Evolutionary conservation across 2,888 invertebrate species (phyloP).

Genomic region (Galeopsomyia nigrocyanea): DNA sequence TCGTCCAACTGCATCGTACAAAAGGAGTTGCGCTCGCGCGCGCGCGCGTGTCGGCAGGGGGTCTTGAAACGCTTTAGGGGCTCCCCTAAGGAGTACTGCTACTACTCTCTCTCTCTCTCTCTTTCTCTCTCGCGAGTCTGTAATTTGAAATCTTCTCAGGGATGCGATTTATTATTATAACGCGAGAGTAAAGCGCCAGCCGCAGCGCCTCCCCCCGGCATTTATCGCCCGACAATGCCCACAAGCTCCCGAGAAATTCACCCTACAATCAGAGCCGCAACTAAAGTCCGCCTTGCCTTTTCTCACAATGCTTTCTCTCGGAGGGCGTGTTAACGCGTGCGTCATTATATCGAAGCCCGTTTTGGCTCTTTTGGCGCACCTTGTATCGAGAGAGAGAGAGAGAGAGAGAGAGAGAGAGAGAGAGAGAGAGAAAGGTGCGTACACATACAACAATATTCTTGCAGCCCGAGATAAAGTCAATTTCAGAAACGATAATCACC

Average conservation of each 20-base stretch:
- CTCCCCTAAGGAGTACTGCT: neutral
- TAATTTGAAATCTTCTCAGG: constrained; percentile 67
- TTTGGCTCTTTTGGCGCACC: neutral
- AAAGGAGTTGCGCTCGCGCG: constrained; percentile 22
- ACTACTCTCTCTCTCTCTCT: no score
- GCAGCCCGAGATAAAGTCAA: constrained; percentile 41
- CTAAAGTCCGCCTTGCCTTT: constrained; percentile 44
- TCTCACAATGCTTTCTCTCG: no score
- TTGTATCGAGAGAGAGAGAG: no score
- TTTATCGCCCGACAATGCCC: constrained; percentile 65
- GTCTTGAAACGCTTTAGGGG: neutral
- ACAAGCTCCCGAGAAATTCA: constrained; percentile 68
- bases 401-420: neutral
- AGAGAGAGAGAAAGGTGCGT: constrained; percentile 58
- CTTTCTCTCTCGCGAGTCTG: constrained; percentile 47
- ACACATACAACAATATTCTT: no score
- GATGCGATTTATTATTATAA: constrained; percentile 46
- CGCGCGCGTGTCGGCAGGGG: constrained; percentile 14
- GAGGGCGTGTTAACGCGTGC: constrained; percentile 59
- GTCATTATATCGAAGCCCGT: constrained; percentile 45
- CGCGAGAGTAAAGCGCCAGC: constrained; percentile 50
- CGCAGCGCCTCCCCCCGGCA: constrained; percentile 65
- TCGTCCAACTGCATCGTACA: constrained; percentile 6
- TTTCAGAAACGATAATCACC: constrained; percentile 19
- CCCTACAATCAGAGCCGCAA: constrained; percentile 66